Evolutionary conservation across 2,888 invertebrate genomes (phyloP), one percentile per base, ranked within the genome.

Genomic region (Gasteruption jaculator): DNA sequence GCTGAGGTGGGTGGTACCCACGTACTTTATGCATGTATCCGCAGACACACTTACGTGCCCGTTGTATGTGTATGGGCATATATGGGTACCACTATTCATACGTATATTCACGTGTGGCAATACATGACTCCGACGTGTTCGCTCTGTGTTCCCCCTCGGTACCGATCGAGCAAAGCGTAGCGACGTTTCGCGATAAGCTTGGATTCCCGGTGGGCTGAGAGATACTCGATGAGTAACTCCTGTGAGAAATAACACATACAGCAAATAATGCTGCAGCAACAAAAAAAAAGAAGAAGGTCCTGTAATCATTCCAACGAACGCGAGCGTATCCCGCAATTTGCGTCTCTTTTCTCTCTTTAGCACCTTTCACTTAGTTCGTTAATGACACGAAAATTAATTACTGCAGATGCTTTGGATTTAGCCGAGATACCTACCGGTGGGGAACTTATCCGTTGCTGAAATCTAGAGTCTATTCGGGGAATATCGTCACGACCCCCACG

Each of bases 151-250:
- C 20, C 35, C 34, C 37, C 46, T 34, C 35, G 24, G 41, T 43
- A 26, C 34, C 43, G 41, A 37, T 35, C 38, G 35, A 33, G 45
- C 41, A 41, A 38, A 45, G 33, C 48, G 39, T 44, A 46, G 38
- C 46, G 46, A 45, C 45, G 47, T 41, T 46, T 49, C 27, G 46
- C 52, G 54, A 55, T 50, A 54, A 50, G 50, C 52, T 43, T n/a
- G 43, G 45, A 47, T 49, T 54, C 49, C 51, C 52, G 43, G 45
- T 38, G 43, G 50, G 38, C 42, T 35, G 42, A 46, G 40, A 36
- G 34, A 36, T 33, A 20, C 45, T 29, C 37, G 27, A 43, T 36
- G 38, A 25, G 27, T 25, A 16, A 22, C 10, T 33, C 33, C 4
- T 16, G 20, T 6, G n/a, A 21, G 33, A 8, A 18, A 20, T 16